Evolutionary conservation across 2,113 vertebrate genomes (phyloP).

Genomic region (Cebus imitator): DNA sequence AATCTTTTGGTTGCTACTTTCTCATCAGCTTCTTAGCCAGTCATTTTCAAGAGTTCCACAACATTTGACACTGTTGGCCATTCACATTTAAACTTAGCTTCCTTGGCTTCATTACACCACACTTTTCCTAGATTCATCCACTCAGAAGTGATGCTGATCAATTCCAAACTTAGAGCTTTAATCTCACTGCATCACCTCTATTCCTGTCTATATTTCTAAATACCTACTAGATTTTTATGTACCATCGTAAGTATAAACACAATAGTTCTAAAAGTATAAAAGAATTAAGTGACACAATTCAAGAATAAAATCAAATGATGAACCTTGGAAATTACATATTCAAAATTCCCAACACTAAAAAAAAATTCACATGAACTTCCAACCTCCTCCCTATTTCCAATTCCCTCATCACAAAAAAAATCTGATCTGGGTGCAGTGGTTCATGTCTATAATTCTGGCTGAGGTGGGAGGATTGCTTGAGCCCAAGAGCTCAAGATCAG

Average conservation of each 20-base stretch:
- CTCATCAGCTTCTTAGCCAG: background rate
- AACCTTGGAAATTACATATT: background rate
- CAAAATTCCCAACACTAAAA: background rate
- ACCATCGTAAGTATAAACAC: background rate
- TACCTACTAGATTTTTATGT: background rate
- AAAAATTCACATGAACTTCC: background rate
- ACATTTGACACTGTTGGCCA: background rate
- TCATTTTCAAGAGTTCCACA: background rate
- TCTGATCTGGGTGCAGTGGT: too few relatives aligned
- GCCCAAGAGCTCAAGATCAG: too few relatives aligned
- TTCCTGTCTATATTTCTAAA: background rate
- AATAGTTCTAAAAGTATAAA: conserved; percentile 12
- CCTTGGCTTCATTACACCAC: background rate
- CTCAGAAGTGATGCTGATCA: background rate
- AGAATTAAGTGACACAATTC: background rate
- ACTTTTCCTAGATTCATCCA: background rate
- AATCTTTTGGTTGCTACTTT: background rate
- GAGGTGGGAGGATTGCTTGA: too few relatives aligned
- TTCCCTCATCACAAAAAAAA: background rate
- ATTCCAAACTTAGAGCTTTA: background rate
- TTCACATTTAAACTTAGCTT: background rate
- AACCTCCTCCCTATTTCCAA: background rate
- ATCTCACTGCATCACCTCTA: background rate
- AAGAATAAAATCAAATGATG: background rate
- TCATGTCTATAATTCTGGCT: too few relatives aligned